Evolutionary conservation across 2,888 invertebrate genomes (phyloP).

Genomic region (Ecliptopera silaceata): DNA sequence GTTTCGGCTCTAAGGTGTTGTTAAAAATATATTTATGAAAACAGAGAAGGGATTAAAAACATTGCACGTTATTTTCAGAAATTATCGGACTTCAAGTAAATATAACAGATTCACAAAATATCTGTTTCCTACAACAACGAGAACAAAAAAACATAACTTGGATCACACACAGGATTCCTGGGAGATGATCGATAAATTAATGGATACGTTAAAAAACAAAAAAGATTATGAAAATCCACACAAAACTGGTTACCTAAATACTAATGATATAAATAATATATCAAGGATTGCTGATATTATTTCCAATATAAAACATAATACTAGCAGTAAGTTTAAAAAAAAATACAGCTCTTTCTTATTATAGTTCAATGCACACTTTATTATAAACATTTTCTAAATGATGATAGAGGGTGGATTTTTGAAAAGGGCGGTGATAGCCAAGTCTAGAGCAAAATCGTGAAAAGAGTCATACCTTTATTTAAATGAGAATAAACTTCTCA

Average conservation of each 20-base stretch:
- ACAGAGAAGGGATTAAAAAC: neutral
- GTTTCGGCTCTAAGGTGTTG: too few relatives aligned
- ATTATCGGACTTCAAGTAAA: constrained; percentile 5
- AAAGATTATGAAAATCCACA: constrained; percentile 15
- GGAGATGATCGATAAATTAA: constrained; percentile 46
- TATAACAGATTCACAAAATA: constrained; percentile 24
- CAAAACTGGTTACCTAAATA: neutral
- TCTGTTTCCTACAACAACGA: constrained; percentile 27
- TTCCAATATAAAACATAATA: constrained; percentile 45
- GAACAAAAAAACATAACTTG: constrained; percentile 1
- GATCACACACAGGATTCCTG: constrained; percentile 36
- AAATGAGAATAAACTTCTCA: too few relatives aligned
- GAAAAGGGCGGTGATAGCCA: too few relatives aligned
- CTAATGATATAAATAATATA: neutral
- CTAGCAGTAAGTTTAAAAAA: constrained; percentile 48
- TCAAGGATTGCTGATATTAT: constrained; percentile 41
- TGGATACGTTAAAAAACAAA: constrained; percentile 47
- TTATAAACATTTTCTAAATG: too few relatives aligned
- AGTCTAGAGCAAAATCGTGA: too few relatives aligned
- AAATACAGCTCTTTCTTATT: neutral
- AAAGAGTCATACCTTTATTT: too few relatives aligned
- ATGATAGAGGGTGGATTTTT: too few relatives aligned
- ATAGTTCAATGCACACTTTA: neutral
- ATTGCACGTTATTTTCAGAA: neutral
- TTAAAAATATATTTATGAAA: too few relatives aligned